Percentiles rank a stretch among this genome's conserved stretches.
These are phyloP conservation scores for Eulemur rubriventer DNA, from an alignment of 2,797 vertebrate species.

Conservation along the genomic window DNA sequence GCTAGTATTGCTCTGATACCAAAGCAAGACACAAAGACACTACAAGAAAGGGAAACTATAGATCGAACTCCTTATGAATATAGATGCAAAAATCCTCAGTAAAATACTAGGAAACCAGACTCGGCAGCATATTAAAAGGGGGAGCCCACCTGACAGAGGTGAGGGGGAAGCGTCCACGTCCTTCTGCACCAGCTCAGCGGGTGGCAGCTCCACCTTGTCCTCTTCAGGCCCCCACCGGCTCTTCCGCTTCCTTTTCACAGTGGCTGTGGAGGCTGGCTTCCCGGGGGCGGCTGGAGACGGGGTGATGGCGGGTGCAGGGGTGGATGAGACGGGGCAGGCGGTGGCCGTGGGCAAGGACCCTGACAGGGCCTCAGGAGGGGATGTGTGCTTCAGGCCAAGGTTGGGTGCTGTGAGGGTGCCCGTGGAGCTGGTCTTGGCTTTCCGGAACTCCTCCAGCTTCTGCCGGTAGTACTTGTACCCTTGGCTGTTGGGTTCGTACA, in stretches of 20 bases:
- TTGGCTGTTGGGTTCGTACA: constrained; percentile 93
- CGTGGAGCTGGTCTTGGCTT: constrained; percentile 76
- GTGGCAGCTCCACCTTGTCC: constrained; percentile 94
- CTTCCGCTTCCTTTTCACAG: constrained; percentile 94
- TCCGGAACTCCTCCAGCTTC: constrained; percentile 92
- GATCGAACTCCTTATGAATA: not conserved
- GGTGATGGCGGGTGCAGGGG: not conserved
- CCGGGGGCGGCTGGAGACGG: not conserved
- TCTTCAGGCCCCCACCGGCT: constrained; percentile 98
- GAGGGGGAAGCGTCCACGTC: constrained; percentile 81
- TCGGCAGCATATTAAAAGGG: not conserved
- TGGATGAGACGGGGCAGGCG: constrained; percentile 44
- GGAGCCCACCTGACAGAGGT: constrained; percentile 83
- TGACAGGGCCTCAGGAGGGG: constrained; percentile 56
- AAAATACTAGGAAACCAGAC: not conserved
- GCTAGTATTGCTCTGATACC: not conserved
- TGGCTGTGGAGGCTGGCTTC: constrained; percentile 57
- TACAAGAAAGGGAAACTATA: not conserved
- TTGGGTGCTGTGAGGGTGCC: constrained; percentile 30
- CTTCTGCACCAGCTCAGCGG: constrained; percentile 81
- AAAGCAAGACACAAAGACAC: not conserved
- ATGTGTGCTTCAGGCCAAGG: constrained; percentile 71
- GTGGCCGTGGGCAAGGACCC: not conserved
- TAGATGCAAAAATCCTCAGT: not conserved
- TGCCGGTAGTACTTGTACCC: constrained; percentile 92